These are phyloP conservation scores for Misgurnus anguillicaudatus DNA, from an alignment of 2,113 vertebrate species.

Conservation along the genomic window DNA sequence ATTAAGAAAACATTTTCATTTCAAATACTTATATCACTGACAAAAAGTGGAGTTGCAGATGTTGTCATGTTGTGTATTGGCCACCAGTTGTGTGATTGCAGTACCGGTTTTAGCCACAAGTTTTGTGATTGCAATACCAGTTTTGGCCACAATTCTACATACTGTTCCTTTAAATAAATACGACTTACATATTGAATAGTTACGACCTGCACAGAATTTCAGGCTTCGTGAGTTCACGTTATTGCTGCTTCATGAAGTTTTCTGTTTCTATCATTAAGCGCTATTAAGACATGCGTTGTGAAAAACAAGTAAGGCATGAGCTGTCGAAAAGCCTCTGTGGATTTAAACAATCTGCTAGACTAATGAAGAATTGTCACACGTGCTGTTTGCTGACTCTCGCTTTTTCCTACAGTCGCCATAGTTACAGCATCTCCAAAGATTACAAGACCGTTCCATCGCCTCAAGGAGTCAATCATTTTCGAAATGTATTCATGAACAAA, in stretches of 20 bases:
- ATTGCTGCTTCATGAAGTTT: too few species aligned
- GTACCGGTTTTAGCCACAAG: too few species aligned
- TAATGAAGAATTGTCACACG: slow-evolving; percentile 38
- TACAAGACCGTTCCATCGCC: slow-evolving; percentile 2
- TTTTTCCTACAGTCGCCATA: slow-evolving; percentile 32
- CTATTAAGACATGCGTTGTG: slow-evolving; percentile 3
- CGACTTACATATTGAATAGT: too few species aligned
- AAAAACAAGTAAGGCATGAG: slow-evolving; percentile 30
- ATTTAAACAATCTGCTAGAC: slow-evolving; percentile 31
- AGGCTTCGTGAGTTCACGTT: slow-evolving; percentile 7
- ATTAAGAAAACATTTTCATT: too few species aligned
- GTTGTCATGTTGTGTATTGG: too few species aligned
- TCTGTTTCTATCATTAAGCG: neutral
- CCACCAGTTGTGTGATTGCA: too few species aligned
- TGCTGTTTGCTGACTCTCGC: slow-evolving; percentile 29
- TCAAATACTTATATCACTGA: too few species aligned
- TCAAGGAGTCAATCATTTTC: slow-evolving; percentile 12
- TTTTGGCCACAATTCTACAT: too few species aligned
- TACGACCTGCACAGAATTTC: neutral
- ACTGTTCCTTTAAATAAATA: too few species aligned
- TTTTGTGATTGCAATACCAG: too few species aligned
- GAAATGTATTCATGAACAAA: slow-evolving; percentile 7
- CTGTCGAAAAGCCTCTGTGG: slow-evolving; percentile 19
- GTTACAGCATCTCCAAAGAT: slow-evolving; percentile 34
- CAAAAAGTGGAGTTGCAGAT: too few species aligned